Evolutionary conservation across 2,113 vertebrate species (phyloP).

Genomic region (Scytalopus superciliaris): DNA sequence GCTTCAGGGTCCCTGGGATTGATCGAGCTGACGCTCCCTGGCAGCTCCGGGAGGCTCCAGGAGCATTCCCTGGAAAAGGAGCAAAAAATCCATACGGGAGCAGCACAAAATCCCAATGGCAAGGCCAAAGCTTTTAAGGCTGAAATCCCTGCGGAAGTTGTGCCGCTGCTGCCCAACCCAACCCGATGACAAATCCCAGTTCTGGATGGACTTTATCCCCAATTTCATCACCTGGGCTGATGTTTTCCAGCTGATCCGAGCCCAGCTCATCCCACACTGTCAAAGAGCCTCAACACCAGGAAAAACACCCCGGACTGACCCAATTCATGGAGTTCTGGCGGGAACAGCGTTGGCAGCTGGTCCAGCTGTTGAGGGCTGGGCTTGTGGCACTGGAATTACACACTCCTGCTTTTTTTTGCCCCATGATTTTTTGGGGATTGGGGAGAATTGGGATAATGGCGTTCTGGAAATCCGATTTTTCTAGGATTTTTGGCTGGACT

Average conservation of each 20-base stretch:
- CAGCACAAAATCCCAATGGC: accelerated
- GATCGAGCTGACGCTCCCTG: neutral
- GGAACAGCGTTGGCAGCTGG: neutral
- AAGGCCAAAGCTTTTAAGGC: accelerated
- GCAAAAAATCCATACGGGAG: accelerated
- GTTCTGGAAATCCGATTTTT: accelerated
- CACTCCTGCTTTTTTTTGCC: neutral
- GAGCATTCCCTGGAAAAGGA: neutral
- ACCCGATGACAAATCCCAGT: neutral
- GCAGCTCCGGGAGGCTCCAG: neutral
- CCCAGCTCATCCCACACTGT: accelerated
- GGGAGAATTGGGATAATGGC: neutral
- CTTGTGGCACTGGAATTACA: accelerated
- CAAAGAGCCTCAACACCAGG: accelerated
- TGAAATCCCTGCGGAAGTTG: neutral
- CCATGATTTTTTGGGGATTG: accelerated
- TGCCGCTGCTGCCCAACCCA: accelerated
- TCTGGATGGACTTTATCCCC: neutral
- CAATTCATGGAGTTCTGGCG: accelerated
- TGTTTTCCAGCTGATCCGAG: neutral
- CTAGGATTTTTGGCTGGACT: neutral
- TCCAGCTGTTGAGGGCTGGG: accelerated
- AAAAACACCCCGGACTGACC: accelerated
- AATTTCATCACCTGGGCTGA: neutral
- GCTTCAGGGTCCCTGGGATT: accelerated